Evolutionary conservation across 2,888 invertebrate genomes (phyloP), one percentile per base, ranked within the genome.

Genomic region (Miltochrista miniata): DNA sequence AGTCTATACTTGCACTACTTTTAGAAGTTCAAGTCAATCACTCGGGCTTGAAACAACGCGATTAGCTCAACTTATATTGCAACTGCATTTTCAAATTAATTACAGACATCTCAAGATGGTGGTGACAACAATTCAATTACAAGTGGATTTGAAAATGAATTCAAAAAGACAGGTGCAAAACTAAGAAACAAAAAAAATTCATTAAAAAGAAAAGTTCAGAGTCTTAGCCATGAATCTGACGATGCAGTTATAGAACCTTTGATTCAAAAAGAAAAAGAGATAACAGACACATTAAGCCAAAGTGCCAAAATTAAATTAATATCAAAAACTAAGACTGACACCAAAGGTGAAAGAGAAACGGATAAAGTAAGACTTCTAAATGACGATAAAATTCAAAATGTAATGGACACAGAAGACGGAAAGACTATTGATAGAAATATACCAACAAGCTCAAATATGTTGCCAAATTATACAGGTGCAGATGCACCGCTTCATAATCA

Each of bases 151-250:
- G 92, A 92, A 66, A 86, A 80, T 45, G 85, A 92, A 64, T 59
- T 79, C 1, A 91, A 82, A 65, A 87, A 83, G 64, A 74, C 88
- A 12, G 85, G 89, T 35, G 79, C 87, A 56, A 83, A 92, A 64
- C 63, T 90, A 14, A 93, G 93, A 78, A 78, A 76, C 1, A 92
- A 90, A 66, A 84, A 81, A 64, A 87, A 60, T 63, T 89, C 87
- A 38, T 78, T 86, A 15, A 92, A 89, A 69, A 80, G 79, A 54
- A 90, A 85, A 64, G 81, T 83, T 54, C 84, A 84, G 52, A 84
- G 72, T 56, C 79, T 85, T 7, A 85, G 83, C 47, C 76, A 80
- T 31, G 91, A 90, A 58, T 79, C 82, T 8, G 90, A 91, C 41
- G 90, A 92, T 48, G 77, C 84, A 24, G 88, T 87, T 46, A 79